Evolutionary conservation across 1,140 invertebrate species (phyloP), one percentile per base, ranked within the genome.

Genomic region (Trichogramma pretiosum): DNA sequence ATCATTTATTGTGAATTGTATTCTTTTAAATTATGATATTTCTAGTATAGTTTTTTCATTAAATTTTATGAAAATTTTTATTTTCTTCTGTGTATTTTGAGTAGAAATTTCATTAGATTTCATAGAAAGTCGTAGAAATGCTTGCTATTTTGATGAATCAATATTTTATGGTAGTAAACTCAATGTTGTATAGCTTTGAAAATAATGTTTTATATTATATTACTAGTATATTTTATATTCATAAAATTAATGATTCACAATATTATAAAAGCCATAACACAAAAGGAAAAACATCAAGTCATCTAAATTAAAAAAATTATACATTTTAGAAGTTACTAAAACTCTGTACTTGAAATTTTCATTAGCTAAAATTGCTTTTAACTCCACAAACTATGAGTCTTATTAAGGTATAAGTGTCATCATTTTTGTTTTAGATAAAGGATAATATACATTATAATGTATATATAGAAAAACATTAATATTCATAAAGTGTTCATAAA

Each of bases 351-450:
- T n/a, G n/a, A n/a, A n/a, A n/a, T n/a, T n/a, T n/a, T n/a, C n/a
- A n/a, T n/a, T n/a, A n/a, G 33, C 34, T 36, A 23, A 30, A 21
- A 37, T 1, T 9, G 8, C 17, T 26, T 21, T 41, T 18, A 35
- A 34, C n/a, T 16, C 35, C 34, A 41, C 3, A 38, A 45, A 50
- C 37, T 41, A 49, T 56, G 67, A 67, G 67, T 69, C 65, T 67
- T 57, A 65, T 60, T 50, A 64, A 67, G 67, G 65, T 70, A 64
- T 50, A 66, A 63, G 65, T 68, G 65, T 64, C 52, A 34, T 30
- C 32, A 23, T 26, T 57, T 24, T 53, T 46, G 13, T 39, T 19
- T 28, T 32, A 43, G 53, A 52, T 34, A 18, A 45, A 26, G 42
- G 35, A 50, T 37, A 24, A 28, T 13, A 26, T 45, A 21, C 2